These are phyloP conservation scores for Lithophane leautieri DNA, from an alignment of 2,888 invertebrate genomes.

Conservation along the genomic window DNA sequence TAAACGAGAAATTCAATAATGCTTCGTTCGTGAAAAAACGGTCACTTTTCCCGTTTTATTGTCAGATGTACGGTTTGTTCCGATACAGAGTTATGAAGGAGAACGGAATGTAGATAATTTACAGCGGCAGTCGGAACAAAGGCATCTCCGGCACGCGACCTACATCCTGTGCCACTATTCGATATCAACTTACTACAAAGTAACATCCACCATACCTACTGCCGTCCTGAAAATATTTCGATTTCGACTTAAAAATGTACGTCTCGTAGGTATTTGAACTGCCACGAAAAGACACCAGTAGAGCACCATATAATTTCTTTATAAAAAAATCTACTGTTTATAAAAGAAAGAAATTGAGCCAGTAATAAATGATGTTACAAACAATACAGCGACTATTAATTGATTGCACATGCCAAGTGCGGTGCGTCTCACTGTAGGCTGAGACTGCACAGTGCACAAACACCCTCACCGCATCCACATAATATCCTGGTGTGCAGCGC, in stretches of 20 bases:
- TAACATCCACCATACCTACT: conserved; percentile 56
- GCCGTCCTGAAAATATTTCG: conserved; percentile 34
- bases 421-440: conserved; percentile 32
- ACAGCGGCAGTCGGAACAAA: conserved; percentile 81
- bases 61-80: conserved; percentile 68
- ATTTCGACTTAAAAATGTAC: background rate
- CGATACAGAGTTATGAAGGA: conserved; percentile 82
- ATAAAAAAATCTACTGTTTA: background rate
- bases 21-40: conserved; percentile 60
- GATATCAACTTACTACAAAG: conserved; percentile 73
- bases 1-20: conserved; percentile 64
- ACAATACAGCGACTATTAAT: conserved; percentile 12
- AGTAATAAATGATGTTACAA: background rate
- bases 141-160: conserved; percentile 80
- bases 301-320: background rate
- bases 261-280: no score
- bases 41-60: conserved; percentile 67
- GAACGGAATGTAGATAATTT: conserved; percentile 84
- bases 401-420: conserved; percentile 9
- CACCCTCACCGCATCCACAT: conserved; percentile 52
- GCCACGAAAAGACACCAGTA: background rate
- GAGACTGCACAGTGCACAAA: conserved; percentile 41
- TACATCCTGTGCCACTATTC: conserved; percentile 76
- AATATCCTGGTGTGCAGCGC: conserved; percentile 69
- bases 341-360: background rate